Conservation (phyloP, 2,797 vertebrate genomes). For the Apodemus agrarius region DNA sequence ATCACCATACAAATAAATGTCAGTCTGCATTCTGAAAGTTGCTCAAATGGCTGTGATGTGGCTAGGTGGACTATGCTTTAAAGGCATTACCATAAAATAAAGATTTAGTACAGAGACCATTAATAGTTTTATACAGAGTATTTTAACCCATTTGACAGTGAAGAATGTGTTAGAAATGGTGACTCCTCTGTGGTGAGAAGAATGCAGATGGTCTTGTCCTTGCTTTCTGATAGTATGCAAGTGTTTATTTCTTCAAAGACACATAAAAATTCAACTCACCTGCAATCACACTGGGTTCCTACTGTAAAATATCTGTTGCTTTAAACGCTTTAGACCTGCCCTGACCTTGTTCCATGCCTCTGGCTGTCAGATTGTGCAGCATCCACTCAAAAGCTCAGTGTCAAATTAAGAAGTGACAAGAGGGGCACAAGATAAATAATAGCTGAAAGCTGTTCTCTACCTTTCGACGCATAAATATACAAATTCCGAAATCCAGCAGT, state of each 20-base stretch:
- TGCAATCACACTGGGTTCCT: slow-evolving; percentile 67
- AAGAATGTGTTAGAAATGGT: neutral
- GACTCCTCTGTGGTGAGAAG: slow-evolving; percentile 53
- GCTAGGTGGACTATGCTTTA: neutral
- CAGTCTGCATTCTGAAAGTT: slow-evolving; percentile 63
- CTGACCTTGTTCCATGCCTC: neutral
- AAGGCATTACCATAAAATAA: slow-evolving; percentile 32
- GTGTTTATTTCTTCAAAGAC: slow-evolving; percentile 27
- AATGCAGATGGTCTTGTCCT: slow-evolving; percentile 40
- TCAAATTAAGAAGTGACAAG: slow-evolving; percentile 61
- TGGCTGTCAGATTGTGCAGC: slow-evolving; percentile 8
- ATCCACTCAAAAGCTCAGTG: slow-evolving; percentile 43
- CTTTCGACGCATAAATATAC: slow-evolving; percentile 45
- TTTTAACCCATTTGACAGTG: slow-evolving; percentile 61
- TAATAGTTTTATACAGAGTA: slow-evolving; percentile 20
- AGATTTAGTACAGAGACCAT: neutral
- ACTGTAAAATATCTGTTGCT: slow-evolving; percentile 65
- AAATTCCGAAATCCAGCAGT: slow-evolving; percentile 45
- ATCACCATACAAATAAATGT: slow-evolving; percentile 62
- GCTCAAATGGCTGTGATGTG: slow-evolving; percentile 35
- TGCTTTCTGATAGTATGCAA: neutral
- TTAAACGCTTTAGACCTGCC: neutral
- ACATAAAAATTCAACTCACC: slow-evolving; percentile 51
- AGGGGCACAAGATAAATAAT: slow-evolving; percentile 41
- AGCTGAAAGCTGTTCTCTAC: slow-evolving; percentile 52